Evolutionary conservation across 2,797 vertebrate species (phyloP), one percentile per base, ranked within the genome.

Genomic region (Pseudopleuronectes americanus): DNA sequence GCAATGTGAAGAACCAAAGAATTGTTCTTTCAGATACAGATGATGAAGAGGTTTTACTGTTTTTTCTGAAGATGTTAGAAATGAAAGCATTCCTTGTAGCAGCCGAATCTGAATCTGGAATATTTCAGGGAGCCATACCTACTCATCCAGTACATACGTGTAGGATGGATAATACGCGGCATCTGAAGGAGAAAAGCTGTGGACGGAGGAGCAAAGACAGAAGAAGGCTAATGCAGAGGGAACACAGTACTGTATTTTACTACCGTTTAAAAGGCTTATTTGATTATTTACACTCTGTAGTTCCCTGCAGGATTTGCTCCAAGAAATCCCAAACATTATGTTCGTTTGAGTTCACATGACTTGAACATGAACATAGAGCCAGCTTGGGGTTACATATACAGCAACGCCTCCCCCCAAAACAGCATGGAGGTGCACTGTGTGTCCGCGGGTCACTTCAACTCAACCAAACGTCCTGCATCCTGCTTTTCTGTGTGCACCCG

Each of bases 1-100:
- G 78, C 68, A 86, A 91, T 70, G 80, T 86, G 81, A 93, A 84
- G 85, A 93, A 93, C 93, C 93, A 94, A 94, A 94, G 91, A 94
- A 69, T 57, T 76, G 67, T 83, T 88, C 77, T 90, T 79, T 88
- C 84, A 81, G 51, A 58, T 61, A 66, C 79, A 67, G 57, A 78
- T 48, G 22, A 74, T 38, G 31, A 41, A 49, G 43, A 58, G 1
- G 6, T 71, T 66, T 73, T 63, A 52, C 57, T 1, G 9, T 70
- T 66, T 73, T 63, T 45, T 17, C 41, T 14, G 4, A 56, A 75
- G 71, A 72, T 82, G 26, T 69, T 43, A 38, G 23, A 60, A 64
- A 71, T 43, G 23, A 26, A 68, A 71, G 31, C 66, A 73, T 81
- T 85, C 63, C 26, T 76, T 77, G 59, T 78, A 48, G 38, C 52